Evolutionary conservation across 1,140 invertebrate species (phyloP).

Genomic region (Calliopsis andreniformis): DNA sequence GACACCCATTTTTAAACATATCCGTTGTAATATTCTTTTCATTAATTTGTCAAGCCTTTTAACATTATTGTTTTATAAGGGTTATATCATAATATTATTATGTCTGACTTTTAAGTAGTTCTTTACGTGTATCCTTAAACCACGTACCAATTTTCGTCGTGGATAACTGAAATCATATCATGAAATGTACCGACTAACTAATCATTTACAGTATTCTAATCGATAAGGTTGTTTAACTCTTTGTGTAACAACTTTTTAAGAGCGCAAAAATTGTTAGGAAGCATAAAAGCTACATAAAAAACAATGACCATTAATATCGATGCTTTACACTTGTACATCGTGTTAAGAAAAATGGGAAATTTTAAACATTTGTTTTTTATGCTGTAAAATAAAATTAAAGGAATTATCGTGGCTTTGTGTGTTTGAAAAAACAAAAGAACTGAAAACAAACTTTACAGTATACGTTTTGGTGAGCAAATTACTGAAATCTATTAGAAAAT

Average conservation of each 20-base stretch:
- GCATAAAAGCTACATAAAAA: not conserved
- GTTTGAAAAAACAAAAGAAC: not conserved
- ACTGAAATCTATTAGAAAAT: not conserved
- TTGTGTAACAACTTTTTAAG: constrained; percentile 16
- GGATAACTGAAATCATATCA: constrained; percentile 43
- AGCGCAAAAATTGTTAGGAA: not conserved
- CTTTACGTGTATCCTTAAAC: not conserved
- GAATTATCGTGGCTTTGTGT: not conserved
- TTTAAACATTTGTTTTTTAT: constrained; percentile 1
- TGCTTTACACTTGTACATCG: not conserved
- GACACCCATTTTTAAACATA: not conserved
- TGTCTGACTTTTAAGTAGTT: constrained; percentile 1
- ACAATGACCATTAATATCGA: not conserved
- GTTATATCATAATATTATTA: not conserved
- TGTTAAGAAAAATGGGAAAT: not conserved
- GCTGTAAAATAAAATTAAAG: not conserved
- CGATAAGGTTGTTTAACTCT: constrained; percentile 20
- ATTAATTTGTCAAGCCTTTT: not conserved
- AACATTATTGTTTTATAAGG: not conserved
- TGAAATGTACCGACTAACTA: constrained; percentile 15
- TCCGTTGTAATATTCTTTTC: not conserved
- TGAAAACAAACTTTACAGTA: constrained; percentile 26
- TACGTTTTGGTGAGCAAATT: not conserved
- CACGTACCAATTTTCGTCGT: constrained; percentile 1
- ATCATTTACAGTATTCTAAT: constrained; percentile 25